A percentile compares a stretch with the other conserved stretches of the same genome.
phyloP scores from a whole-genome alignment of 2,113 vertebrate genomes.

The Polyodon spathula region DNA sequence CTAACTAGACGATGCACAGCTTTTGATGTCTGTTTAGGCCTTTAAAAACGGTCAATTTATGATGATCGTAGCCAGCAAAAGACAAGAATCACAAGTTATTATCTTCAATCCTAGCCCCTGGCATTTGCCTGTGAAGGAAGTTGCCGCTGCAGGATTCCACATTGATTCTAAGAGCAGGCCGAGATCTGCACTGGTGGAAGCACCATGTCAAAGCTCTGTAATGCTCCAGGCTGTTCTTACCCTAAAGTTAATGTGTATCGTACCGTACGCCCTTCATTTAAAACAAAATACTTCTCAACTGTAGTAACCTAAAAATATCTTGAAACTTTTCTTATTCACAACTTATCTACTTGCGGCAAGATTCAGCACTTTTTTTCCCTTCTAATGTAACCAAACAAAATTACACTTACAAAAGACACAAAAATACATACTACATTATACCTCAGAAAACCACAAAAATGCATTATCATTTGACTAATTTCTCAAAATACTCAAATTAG shows the following conservation, averaged over 20 bases:
- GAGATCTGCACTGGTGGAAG: constrained; percentile 35
- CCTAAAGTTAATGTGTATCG: constrained; percentile 14
- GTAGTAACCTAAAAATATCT: too few species aligned
- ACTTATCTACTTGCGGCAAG: too few species aligned
- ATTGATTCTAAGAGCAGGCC: constrained; percentile 31
- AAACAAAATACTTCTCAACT: too few species aligned
- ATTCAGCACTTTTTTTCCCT: too few species aligned
- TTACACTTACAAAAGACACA: too few species aligned
- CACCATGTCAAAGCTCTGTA: constrained; percentile 30
- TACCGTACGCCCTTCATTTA: not conserved
- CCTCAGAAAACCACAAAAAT: too few species aligned
- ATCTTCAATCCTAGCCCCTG: constrained; percentile 40
- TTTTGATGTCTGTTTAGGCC: constrained; percentile 57
- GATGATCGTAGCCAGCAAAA: constrained; percentile 37
- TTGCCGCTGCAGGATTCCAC: constrained; percentile 38
- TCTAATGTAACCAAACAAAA: too few species aligned
- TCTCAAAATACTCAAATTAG: too few species aligned
- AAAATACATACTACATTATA: too few species aligned
- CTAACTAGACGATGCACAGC: constrained; percentile 43
- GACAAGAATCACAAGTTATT: constrained; percentile 51
- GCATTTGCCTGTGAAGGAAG: constrained; percentile 43
- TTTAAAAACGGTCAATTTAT: constrained; percentile 51
- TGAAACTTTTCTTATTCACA: too few species aligned
- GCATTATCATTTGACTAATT: too few species aligned
- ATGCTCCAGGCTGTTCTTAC: constrained; percentile 22